Conservation (phyloP, 2,797 vertebrate species). For the Gila robusta region DNA sequence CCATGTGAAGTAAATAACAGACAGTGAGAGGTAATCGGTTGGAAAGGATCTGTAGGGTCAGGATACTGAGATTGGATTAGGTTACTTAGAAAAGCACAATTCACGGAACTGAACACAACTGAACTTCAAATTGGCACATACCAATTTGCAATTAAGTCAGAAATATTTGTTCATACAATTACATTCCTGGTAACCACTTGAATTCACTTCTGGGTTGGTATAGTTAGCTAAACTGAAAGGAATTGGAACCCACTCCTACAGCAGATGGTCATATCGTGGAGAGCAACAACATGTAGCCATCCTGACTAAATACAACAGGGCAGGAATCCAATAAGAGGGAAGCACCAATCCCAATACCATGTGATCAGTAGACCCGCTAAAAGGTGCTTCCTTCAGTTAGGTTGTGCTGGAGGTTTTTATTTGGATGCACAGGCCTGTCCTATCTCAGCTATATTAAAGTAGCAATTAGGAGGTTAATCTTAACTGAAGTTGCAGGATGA, state of each 20-base stretch:
- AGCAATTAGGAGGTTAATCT: constrained; percentile 58
- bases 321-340: constrained; percentile 66
- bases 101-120: neutral
- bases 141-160: neutral
- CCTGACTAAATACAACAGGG: constrained; percentile 65
- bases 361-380: constrained; percentile 62
- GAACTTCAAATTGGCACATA: neutral
- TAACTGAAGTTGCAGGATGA: constrained; percentile 29
- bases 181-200: constrained; percentile 5
- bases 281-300: constrained; percentile 53
- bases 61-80: constrained; percentile 37
- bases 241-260: constrained; percentile 50
- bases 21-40: constrained; percentile 60
- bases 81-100: neutral
- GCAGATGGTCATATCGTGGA: constrained; percentile 54
- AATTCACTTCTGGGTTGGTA: constrained; percentile 4
- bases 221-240: constrained; percentile 4
- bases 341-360: constrained; percentile 60
- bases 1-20: constrained; percentile 59
- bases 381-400: constrained; percentile 67
- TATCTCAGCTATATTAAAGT: constrained; percentile 51
- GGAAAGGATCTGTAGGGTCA: constrained; percentile 62
- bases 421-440: constrained; percentile 50
- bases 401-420: constrained; percentile 53
- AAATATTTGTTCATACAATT: neutral